Percentiles rank a stretch among this genome's conserved stretches.
These are phyloP conservation scores for Rhinichthys klamathensis DNA, from an alignment of 2,113 vertebrate species.

Conservation along the genomic window DNA sequence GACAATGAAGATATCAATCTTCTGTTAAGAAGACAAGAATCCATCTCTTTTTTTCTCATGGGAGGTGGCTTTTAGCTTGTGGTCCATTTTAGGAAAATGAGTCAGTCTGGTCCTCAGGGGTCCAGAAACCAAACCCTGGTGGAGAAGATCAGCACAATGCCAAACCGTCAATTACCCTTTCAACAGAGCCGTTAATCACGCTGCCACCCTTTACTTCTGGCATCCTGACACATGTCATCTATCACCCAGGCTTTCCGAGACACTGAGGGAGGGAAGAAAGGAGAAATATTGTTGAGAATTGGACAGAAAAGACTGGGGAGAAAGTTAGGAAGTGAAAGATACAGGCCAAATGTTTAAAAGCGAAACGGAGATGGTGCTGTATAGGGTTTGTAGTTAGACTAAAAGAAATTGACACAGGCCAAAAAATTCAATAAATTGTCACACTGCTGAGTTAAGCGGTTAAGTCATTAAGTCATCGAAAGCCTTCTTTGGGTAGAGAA, in stretches of 20 bases:
- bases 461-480: slow-evolving; percentile 42
- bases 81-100: slow-evolving; percentile 83
- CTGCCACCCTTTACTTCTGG: slow-evolving; percentile 96
- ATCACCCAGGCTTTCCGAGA: slow-evolving; percentile 91
- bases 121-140: slow-evolving; percentile 79
- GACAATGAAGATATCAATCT: slow-evolving; percentile 75
- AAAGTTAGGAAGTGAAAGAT: slow-evolving; percentile 54
- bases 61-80: slow-evolving; percentile 71
- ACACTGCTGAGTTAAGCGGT: slow-evolving; percentile 40
- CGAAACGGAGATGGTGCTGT: slow-evolving; percentile 20
- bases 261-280: slow-evolving; percentile 66
- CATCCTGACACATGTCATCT: slow-evolving; percentile 99
- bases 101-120: slow-evolving; percentile 88
- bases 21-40: slow-evolving; percentile 53
- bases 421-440: slow-evolving; percentile 36
- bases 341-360: slow-evolving; percentile 56
- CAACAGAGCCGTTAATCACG: slow-evolving; percentile 97
- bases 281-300: slow-evolving; percentile 34
- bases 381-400: slow-evolving; percentile 2
- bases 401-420: slow-evolving; percentile 30
- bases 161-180: slow-evolving; percentile 99
- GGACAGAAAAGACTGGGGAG: slow-evolving; percentile 52
- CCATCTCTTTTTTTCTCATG: slow-evolving; percentile 62
- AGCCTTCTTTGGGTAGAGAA: slow-evolving; percentile 28
- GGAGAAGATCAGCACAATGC: slow-evolving; percentile 84